These are phyloP conservation scores for Nannoperca australis DNA, from an alignment of 2,797 vertebrate genomes.

Conservation along the genomic window DNA sequence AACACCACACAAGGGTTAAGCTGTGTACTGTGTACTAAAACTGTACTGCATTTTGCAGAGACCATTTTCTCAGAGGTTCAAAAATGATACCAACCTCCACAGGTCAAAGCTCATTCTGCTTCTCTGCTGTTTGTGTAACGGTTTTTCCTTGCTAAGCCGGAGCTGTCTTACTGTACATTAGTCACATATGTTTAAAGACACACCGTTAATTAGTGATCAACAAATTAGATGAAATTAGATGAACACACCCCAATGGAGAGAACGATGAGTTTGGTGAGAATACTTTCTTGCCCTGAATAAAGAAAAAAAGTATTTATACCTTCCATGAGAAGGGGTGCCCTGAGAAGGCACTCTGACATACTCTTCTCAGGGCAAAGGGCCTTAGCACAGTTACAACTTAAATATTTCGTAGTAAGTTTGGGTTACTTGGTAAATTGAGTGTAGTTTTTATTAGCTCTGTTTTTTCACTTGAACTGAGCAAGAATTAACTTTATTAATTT, in stretches of 20 bases:
- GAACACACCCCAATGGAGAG: slow-evolving; percentile 23
- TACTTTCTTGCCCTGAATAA: not conserved
- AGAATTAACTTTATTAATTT: not conserved
- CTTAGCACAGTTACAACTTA: not conserved
- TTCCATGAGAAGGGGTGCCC: not conserved
- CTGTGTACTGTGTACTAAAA: slow-evolving; percentile 21
- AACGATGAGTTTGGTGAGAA: slow-evolving; percentile 25
- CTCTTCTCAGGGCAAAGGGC: not conserved
- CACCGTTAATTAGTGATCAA: slow-evolving; percentile 53
- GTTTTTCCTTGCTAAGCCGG: slow-evolving; percentile 41
- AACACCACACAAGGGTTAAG: slow-evolving; percentile 11
- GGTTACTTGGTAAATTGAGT: not conserved
- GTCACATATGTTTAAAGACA: slow-evolving; percentile 53
- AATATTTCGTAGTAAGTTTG: not conserved
- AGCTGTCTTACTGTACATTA: slow-evolving; percentile 49
- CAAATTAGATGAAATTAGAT: slow-evolving; percentile 36
- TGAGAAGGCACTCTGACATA: not conserved
- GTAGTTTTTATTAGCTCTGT: not conserved
- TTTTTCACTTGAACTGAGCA: not conserved
- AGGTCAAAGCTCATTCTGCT: slow-evolving; percentile 41
- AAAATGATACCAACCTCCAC: slow-evolving; percentile 28
- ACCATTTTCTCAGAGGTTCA: slow-evolving; percentile 24
- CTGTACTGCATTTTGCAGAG: slow-evolving; percentile 8
- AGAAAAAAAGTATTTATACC: not conserved
- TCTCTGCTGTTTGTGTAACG: slow-evolving; percentile 38